Conservation (phyloP, 2,888 invertebrate species). For the Iselma pallidipennis region DNA sequence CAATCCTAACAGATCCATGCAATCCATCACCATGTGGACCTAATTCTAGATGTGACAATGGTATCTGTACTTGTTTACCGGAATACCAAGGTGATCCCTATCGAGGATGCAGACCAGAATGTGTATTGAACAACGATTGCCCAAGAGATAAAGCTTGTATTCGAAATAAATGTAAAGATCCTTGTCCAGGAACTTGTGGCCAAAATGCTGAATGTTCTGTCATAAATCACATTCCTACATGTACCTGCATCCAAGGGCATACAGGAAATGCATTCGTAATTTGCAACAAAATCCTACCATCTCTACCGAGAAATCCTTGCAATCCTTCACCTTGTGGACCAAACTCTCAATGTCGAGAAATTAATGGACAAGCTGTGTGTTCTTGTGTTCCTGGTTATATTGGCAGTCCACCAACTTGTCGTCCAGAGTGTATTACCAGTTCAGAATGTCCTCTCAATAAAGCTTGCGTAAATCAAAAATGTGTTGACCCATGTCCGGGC, state of each 20-base stretch:
- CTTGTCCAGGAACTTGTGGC: slow-evolving; percentile 78
- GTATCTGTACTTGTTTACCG: slow-evolving; percentile 73
- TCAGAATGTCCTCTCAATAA: slow-evolving; percentile 68
- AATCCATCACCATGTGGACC: slow-evolving; percentile 73
- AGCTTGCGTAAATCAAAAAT: slow-evolving; percentile 74
- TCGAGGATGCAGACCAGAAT: slow-evolving; percentile 73
- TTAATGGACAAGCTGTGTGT: slow-evolving; percentile 68
- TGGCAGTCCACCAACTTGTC: slow-evolving; percentile 74
- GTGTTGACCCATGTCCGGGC: slow-evolving; percentile 74
- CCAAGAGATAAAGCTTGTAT: slow-evolving; percentile 70
- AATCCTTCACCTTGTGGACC: slow-evolving; percentile 78
- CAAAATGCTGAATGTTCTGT: slow-evolving; percentile 74
- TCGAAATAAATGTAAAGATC: slow-evolving; percentile 74
- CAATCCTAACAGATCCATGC: slow-evolving; percentile 61
- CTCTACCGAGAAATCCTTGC: slow-evolving; percentile 64
- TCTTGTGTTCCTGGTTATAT: slow-evolving; percentile 70
- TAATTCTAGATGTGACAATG: slow-evolving; percentile 73
- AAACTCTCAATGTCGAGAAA: slow-evolving; percentile 71
- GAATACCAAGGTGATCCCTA: slow-evolving; percentile 81
- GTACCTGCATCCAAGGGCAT: slow-evolving; percentile 70
- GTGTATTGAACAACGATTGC: slow-evolving; percentile 72
- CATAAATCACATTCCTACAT: slow-evolving; percentile 70
- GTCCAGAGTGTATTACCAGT: slow-evolving; percentile 72
- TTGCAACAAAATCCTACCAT: slow-evolving; percentile 49
- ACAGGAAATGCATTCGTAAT: slow-evolving; percentile 73